A percentile compares a stretch with the other conserved stretches of the same genome.
These are phyloP conservation scores for Xyliphius kryptos DNA, from an alignment of 2,113 vertebrate species.

Conservation along the genomic window DNA sequence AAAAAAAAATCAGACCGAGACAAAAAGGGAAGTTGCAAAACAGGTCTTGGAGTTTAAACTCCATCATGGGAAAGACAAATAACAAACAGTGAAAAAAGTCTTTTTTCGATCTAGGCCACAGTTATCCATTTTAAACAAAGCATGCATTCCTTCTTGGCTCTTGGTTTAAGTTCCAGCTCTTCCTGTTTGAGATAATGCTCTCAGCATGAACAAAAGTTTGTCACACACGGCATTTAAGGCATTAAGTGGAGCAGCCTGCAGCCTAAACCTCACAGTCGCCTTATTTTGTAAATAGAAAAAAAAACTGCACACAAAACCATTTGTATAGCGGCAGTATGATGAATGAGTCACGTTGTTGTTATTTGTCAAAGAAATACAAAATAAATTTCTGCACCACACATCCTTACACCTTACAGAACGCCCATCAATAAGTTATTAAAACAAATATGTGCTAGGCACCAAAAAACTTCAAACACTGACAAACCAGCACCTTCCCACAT, in stretches of 20 bases:
- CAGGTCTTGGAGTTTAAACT: conserved; percentile 48
- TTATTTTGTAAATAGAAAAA: conserved; percentile 5
- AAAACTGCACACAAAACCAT: not conserved
- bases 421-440: conserved; percentile 64
- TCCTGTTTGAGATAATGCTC: not conserved
- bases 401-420: conserved; percentile 49
- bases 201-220: conserved; percentile 16
- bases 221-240: conserved; percentile 1
- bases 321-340: not conserved
- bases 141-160: conserved; percentile 33
- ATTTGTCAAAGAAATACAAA: conserved; percentile 20
- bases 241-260: conserved; percentile 1
- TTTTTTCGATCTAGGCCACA: conserved; percentile 14
- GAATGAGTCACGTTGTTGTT: not conserved
- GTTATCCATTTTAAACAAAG: conserved; percentile 39
- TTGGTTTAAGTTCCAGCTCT: not conserved
- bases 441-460: conserved; percentile 52
- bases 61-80: conserved; percentile 52
- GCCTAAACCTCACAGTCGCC: not conserved
- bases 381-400: conserved; percentile 27
- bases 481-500: conserved; percentile 39
- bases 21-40: conserved; percentile 45
- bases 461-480: conserved; percentile 40
- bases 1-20: conserved; percentile 38
- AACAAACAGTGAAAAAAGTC: conserved; percentile 7